phyloP scores from a whole-genome alignment of 2,113 vertebrate species.

The Osmerus eperlanus region DNA sequence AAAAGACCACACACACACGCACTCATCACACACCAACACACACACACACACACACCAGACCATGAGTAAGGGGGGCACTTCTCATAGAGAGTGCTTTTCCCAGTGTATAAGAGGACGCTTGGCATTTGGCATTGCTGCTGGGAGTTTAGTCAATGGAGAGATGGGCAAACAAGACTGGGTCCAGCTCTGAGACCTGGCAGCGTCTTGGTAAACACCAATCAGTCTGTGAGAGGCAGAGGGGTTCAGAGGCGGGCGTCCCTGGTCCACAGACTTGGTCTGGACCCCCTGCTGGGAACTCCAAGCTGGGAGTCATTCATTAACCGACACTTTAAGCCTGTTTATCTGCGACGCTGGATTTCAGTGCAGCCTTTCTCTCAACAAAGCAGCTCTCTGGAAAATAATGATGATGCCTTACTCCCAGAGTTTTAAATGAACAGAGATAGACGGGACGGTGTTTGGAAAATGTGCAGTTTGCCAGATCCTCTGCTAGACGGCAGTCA shows the following conservation, averaged over 20 bases:
- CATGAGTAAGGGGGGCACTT: background rate
- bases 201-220: constrained; percentile 46
- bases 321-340: constrained; percentile 2
- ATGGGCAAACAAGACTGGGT: constrained; percentile 36
- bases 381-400: too few species aligned
- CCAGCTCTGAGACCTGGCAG: constrained; percentile 44
- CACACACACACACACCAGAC: constrained; percentile 9
- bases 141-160: constrained; percentile 31
- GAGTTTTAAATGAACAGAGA: too few species aligned
- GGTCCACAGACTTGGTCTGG: constrained; percentile 31
- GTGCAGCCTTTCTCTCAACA: background rate
- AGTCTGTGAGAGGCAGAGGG: constrained; percentile 37
- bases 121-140: constrained; percentile 19
- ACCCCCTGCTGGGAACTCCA: constrained; percentile 7
- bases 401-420: too few species aligned
- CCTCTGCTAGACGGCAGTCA: too few species aligned
- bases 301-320: constrained; percentile 28
- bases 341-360: background rate
- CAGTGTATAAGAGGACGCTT: background rate
- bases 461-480: too few species aligned
- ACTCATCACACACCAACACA: constrained; percentile 12
- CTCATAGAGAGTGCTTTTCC: background rate
- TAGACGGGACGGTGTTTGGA: too few species aligned
- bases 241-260: constrained; percentile 28
- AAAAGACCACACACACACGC: constrained; percentile 17